Evolutionary conservation across 2,888 invertebrate genomes (phyloP).

Genomic region (Drosophila demipolita): DNA sequence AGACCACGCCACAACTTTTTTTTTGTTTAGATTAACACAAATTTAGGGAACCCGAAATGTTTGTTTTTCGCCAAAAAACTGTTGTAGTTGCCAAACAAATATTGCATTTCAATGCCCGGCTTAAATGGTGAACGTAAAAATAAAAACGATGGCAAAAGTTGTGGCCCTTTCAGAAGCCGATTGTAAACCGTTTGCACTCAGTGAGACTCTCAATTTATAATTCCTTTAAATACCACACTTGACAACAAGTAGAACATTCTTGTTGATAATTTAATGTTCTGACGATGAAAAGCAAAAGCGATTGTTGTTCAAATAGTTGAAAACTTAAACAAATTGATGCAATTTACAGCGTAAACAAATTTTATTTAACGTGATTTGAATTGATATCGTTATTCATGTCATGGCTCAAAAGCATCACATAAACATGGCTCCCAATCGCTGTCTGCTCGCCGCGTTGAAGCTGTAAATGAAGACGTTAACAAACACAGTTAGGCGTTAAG

Average conservation of each 20-base stretch:
- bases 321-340: slow-evolving; percentile 14
- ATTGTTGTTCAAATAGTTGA: slow-evolving; percentile 5
- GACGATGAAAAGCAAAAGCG: slow-evolving; percentile 4
- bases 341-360: slow-evolving; percentile 7
- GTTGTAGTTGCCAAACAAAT: slow-evolving; percentile 39
- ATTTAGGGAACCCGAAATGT: slow-evolving; percentile 34
- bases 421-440: slow-evolving; percentile 25
- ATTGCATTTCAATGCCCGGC: slow-evolving; percentile 43
- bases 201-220: slow-evolving; percentile 46
- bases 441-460: slow-evolving; percentile 12
- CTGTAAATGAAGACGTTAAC: slow-evolving; percentile 43
- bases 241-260: slow-evolving; percentile 25
- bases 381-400: slow-evolving; percentile 30
- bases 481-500: slow-evolving; percentile 10
- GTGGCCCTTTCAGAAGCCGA: slow-evolving; percentile 41
- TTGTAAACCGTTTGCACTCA: slow-evolving; percentile 49
- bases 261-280: slow-evolving; percentile 6
- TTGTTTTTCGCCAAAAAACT: slow-evolving; percentile 34
- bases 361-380: slow-evolving; percentile 19
- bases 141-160: slow-evolving; percentile 53
- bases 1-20: slow-evolving; percentile 49
- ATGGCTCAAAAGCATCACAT: slow-evolving; percentile 20
- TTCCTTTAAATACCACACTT: slow-evolving; percentile 35
- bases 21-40: slow-evolving; percentile 36
- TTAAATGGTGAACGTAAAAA: slow-evolving; percentile 28